Conservation (phyloP, 2,888 invertebrate species). For the Amiota communis region DNA sequence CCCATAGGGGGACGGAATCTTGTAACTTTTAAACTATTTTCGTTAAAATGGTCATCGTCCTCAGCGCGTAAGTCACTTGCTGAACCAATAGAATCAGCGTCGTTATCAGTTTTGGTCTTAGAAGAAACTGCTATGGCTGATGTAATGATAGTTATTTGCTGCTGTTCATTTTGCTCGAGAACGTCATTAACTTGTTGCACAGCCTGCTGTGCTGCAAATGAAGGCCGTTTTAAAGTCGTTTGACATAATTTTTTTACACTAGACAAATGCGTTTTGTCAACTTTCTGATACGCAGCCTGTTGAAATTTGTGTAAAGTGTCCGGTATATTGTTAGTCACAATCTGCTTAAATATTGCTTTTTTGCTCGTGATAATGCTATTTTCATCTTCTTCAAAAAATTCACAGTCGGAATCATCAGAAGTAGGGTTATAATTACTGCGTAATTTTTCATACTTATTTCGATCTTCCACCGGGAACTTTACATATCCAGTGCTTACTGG, state of each 20-base stretch:
- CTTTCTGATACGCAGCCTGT: conserved; percentile 75
- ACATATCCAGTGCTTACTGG: conserved; percentile 74
- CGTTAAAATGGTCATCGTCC: conserved; percentile 74
- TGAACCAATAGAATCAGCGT: conserved; percentile 82
- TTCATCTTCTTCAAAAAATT: conserved; percentile 70
- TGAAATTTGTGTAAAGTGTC: conserved; percentile 75
- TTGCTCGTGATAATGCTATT: conserved; percentile 56
- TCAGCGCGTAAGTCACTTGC: conserved; percentile 80
- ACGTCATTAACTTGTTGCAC: conserved; percentile 60
- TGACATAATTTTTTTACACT: conserved; percentile 75
- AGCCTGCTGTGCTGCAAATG: conserved; percentile 68
- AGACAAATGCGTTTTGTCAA: conserved; percentile 73
- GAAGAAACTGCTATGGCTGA: conserved; percentile 47
- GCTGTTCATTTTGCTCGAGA: conserved; percentile 49
- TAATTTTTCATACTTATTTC: conserved; percentile 85
- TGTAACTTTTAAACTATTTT: conserved; percentile 69
- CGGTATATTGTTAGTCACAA: conserved; percentile 75
- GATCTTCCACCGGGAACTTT: conserved; percentile 79
- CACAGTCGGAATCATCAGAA: conserved; percentile 75
- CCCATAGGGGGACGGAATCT: conserved; percentile 65
- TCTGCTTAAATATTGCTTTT: conserved; percentile 71
- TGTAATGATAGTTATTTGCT: conserved; percentile 51
- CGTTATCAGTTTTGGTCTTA: conserved; percentile 71
- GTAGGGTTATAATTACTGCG: conserved; percentile 77
- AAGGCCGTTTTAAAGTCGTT: conserved; percentile 65